phyloP scores from a whole-genome alignment of 2,797 vertebrate species.

The Craterocephalus amniculus region DNA sequence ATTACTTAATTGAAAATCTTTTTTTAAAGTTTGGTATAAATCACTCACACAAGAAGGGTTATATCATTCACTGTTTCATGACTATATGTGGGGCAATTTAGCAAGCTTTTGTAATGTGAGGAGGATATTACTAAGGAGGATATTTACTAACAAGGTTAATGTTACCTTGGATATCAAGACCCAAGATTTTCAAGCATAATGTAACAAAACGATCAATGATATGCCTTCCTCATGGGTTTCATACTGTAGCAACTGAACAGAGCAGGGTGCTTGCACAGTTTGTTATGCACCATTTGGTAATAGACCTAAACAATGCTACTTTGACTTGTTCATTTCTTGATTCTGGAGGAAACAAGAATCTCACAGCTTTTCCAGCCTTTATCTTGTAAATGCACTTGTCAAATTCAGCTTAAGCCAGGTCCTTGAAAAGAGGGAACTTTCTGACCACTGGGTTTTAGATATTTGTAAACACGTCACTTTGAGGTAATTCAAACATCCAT shows the following conservation, averaged over 20 bases:
- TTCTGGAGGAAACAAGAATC: slow-evolving; percentile 24
- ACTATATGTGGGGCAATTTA: neutral
- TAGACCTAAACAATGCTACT: neutral
- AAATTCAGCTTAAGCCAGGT: slow-evolving; percentile 4
- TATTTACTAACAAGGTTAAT: too few species aligned
- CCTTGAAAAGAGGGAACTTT: neutral
- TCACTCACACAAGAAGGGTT: neutral
- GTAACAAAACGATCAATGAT: neutral
- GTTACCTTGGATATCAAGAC: neutral
- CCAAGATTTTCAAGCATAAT: neutral
- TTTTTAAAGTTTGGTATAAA: neutral
- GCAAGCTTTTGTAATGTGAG: too few species aligned
- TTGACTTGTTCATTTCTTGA: slow-evolving; percentile 45
- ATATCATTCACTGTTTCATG: neutral
- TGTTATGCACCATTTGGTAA: neutral
- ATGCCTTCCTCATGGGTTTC: neutral
- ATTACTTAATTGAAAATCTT: neutral
- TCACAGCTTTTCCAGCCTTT: slow-evolving; percentile 26
- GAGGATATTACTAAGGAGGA: too few species aligned
- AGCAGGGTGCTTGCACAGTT: neutral
- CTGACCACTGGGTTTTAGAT: neutral
- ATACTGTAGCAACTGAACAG: neutral
- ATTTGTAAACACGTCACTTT: slow-evolving; percentile 36
- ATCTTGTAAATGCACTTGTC: slow-evolving; percentile 22
- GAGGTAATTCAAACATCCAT: slow-evolving; percentile 23